Conservation (phyloP, 2,888 invertebrate species). For the Tortrix viridana region DNA sequence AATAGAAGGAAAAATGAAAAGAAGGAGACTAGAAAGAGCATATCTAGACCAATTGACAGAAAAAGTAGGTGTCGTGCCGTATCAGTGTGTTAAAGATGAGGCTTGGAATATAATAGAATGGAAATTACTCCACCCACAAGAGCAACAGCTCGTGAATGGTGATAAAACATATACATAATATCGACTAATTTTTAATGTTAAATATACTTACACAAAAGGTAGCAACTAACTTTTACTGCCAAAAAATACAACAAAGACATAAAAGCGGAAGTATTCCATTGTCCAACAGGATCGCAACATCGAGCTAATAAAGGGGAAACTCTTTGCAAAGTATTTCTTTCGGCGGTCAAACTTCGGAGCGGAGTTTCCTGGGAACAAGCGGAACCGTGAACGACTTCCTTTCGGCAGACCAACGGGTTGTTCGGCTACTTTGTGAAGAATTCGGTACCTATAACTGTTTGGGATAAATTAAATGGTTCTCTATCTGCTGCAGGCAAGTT, state of each 20-base stretch:
- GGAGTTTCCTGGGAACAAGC: slow-evolving; percentile 61
- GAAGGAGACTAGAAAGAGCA: too few relatives aligned
- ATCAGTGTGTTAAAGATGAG: too few relatives aligned
- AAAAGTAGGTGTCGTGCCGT: too few relatives aligned
- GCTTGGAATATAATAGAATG: too few relatives aligned
- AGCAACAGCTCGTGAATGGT: too few relatives aligned
- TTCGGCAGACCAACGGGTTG: slow-evolving; percentile 33
- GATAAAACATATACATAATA: too few relatives aligned
- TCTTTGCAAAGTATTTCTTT: slow-evolving; percentile 71
- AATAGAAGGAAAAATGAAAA: too few relatives aligned
- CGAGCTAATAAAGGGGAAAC: slow-evolving; percentile 60
- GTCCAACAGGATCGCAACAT: slow-evolving; percentile 52
- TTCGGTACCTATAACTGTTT: not conserved
- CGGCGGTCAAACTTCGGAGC: slow-evolving; percentile 62
- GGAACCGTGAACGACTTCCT: slow-evolving; percentile 74
- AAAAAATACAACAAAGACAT: not conserved
- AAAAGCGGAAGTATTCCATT: slow-evolving; percentile 49
- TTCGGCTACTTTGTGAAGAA: slow-evolving; percentile 1
- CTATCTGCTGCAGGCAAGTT: not conserved
- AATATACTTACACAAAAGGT: too few relatives aligned
- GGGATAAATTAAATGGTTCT: not conserved
- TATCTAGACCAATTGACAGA: too few relatives aligned
- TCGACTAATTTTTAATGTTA: too few relatives aligned
- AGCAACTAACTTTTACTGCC: not conserved
- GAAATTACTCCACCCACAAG: too few relatives aligned